Conservation (phyloP, 2,113 vertebrate species). For the Candoia aspera region DNA sequence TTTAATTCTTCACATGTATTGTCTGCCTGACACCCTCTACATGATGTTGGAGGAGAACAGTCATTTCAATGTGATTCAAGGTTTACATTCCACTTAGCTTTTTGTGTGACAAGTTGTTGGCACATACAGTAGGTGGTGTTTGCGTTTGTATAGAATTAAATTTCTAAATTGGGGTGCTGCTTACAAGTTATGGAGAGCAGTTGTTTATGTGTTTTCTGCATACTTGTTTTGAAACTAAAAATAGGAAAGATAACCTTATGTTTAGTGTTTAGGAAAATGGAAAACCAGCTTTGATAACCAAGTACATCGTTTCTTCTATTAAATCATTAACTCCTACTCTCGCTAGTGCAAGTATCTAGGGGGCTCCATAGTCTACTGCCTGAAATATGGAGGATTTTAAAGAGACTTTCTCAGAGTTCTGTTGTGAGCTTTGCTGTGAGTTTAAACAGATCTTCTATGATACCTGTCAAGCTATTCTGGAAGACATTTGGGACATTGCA, state of each 20-base stretch:
- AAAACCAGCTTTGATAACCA: conserved; percentile 17
- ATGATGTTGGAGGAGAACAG: conserved; percentile 53
- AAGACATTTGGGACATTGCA: no score
- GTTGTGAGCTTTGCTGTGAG: no score
- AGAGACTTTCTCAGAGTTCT: no score
- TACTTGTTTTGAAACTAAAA: neutral
- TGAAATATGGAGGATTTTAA: no score
- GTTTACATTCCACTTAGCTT: conserved; percentile 20
- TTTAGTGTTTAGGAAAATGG: neutral
- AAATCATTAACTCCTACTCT: no score
- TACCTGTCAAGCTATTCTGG: no score
- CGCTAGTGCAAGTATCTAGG: no score
- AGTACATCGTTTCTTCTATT: conserved; percentile 20
- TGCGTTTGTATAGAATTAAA: conserved; percentile 52
- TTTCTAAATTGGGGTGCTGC: conserved; percentile 46
- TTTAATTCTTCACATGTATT: conserved; percentile 38
- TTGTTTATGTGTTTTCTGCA: conserved; percentile 11
- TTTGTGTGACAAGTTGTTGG: conserved; percentile 54
- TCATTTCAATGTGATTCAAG: neutral
- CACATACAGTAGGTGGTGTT: conserved; percentile 66
- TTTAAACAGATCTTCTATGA: no score
- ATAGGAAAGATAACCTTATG: neutral
- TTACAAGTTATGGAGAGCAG: conserved; percentile 30
- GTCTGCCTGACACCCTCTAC: conserved; percentile 51
- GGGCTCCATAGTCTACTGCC: no score